A percentile compares a stretch with the other conserved stretches of the same genome.
Conservation (phyloP, 2,113 vertebrate species). For the Falco punctatus region DNA sequence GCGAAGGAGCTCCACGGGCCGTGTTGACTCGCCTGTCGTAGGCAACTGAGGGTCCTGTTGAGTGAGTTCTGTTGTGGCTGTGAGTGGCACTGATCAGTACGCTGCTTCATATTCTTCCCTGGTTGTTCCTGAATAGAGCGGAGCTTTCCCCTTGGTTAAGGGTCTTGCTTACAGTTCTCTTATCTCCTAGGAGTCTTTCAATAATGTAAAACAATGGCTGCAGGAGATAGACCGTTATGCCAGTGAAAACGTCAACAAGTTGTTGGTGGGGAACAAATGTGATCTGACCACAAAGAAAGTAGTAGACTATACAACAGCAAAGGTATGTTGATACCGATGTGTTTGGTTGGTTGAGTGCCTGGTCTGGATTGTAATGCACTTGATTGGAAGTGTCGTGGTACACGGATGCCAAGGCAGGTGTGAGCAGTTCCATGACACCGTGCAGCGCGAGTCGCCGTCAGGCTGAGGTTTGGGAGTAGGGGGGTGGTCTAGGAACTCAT, state of each 20-base stretch:
- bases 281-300: slow-evolving; percentile 97
- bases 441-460: rapidly evolving
- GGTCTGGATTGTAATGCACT: rapidly evolving
- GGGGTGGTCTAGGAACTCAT: neutral
- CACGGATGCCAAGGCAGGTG: rapidly evolving
- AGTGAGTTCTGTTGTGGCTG: rapidly evolving
- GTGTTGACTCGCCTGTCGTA: neutral
- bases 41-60: neutral
- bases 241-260: slow-evolving; percentile 98
- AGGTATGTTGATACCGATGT: slow-evolving; percentile 70
- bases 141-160: neutral
- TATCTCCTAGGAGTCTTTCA: slow-evolving; percentile 90
- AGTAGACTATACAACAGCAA: slow-evolving; percentile 96
- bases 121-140: neutral
- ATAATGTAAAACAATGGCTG: slow-evolving; percentile 98
- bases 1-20: neutral
- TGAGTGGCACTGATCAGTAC: neutral
- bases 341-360: neutral
- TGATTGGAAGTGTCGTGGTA: neutral
- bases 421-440: rapidly evolving
- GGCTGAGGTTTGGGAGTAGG: neutral
- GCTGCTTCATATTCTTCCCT: neutral
- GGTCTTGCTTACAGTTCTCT: slow-evolving; percentile 29
- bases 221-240: slow-evolving; percentile 98
- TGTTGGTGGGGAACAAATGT: slow-evolving; percentile 97